These are phyloP conservation scores for Sycophila sp. DNA, from an alignment of 1,140 invertebrate genomes.

Conservation along the genomic window DNA sequence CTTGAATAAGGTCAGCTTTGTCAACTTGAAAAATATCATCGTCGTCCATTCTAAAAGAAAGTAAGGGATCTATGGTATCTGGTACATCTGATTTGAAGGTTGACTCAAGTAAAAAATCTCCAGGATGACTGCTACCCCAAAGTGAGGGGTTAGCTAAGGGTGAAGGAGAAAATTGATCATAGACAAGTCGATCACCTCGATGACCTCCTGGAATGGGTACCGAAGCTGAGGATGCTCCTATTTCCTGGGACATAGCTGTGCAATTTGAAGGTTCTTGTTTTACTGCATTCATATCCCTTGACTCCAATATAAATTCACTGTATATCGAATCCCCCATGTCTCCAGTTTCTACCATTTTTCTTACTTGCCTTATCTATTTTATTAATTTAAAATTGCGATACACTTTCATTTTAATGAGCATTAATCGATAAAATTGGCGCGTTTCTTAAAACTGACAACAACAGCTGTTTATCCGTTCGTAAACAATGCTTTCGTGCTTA, in stretches of 20 bases:
- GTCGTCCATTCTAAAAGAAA: constrained; percentile 80
- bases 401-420: neutral
- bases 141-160: constrained; percentile 52
- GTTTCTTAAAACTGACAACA: too few species aligned
- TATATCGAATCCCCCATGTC: constrained; percentile 9
- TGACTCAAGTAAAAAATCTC: constrained; percentile 44
- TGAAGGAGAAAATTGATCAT: constrained; percentile 62
- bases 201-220: constrained; percentile 63
- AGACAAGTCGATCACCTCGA: constrained; percentile 48
- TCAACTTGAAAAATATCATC: constrained; percentile 92
- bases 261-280: neutral
- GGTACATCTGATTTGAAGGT: constrained; percentile 55
- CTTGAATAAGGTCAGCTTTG: constrained; percentile 84
- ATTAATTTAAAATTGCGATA: too few species aligned
- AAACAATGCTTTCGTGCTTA: neutral
- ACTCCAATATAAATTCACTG: constrained; percentile 4
- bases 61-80: constrained; percentile 54
- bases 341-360: neutral
- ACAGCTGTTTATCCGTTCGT: neutral
- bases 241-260: neutral
- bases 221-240: constrained; percentile 56
- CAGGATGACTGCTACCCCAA: constrained; percentile 49
- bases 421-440: neutral
- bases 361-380: neutral
- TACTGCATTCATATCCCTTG: neutral